Evolutionary conservation across 2,797 vertebrate genomes (phyloP), one percentile per base, ranked within the genome.

Genomic region (Phoeniculus purpureus): DNA sequence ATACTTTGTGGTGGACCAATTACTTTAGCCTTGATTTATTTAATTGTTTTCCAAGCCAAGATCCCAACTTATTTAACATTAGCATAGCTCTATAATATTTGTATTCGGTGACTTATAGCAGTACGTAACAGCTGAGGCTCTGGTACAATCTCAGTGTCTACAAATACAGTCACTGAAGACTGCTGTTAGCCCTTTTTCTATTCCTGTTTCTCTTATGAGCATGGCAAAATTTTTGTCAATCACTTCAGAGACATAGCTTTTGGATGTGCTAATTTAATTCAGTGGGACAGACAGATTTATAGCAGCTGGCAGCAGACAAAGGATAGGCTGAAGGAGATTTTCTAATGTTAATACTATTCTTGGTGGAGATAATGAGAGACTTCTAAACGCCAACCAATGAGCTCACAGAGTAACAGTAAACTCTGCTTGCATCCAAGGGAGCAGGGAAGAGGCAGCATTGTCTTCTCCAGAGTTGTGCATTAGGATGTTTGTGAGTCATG

Each of bases 301-400:
- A 87, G 76, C 80, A 92, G 72, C 77, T 94, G 85, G 89, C 66
- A 91, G 79, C 55, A 93, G 89, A 94, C 82, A 89, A 94, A 81
- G 59, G 66, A 75, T 61, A 82, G 77, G 65, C 70, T 86, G 77
- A 89, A 89, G 72, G 72, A 85, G 79, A 51, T 37, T 91, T 95
- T 79, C 75, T 80, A 60, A 90, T 85, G 80, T 89, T 90, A 85
- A 65, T 67, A 34, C 66, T 93, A 29, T 90, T 93, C 64, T 81
- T 93, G 67, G 55, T 87, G 67, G 50, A 92, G 80, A 87, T 80
- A 93, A 96, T 93, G 94, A 52, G 72, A 87, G 84, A 81, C 54
- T 65, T 92, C 92, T 74, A 73, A 84, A 87, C 92, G 72, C 51
- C 88, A 85, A 16, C 61, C 87, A 94, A 37, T 92, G 34, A 74